A percentile compares a stretch with the other conserved stretches of the same genome.
phyloP scores from a whole-genome alignment of 2,797 vertebrate genomes.

The Lagorchestes hirsutus region DNA sequence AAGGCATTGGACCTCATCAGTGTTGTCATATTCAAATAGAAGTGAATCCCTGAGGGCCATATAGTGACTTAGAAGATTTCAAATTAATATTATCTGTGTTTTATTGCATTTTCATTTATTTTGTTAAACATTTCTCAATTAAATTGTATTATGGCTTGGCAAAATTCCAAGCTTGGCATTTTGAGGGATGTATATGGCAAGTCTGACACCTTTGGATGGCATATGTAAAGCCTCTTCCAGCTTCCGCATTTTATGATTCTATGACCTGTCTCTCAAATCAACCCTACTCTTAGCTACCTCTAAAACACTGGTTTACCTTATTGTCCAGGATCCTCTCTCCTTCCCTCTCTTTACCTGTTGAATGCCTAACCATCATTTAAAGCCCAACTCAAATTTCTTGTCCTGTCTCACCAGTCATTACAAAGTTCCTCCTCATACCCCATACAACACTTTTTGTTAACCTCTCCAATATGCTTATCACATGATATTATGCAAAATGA shows the following conservation, averaged over 20 bases:
- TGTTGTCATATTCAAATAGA: background rate
- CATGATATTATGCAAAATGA: too few relatives aligned
- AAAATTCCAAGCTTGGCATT: background rate
- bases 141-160: background rate
- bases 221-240: background rate
- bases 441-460: too few relatives aligned
- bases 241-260: background rate
- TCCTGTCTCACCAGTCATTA: too few relatives aligned
- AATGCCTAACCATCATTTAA: too few relatives aligned
- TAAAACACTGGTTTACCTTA: background rate
- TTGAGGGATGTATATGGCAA: background rate
- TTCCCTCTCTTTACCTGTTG: too few relatives aligned
- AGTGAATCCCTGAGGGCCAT: background rate
- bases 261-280: background rate
- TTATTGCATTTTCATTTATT: background rate
- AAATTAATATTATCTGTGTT: background rate
- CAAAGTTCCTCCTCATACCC: too few relatives aligned
- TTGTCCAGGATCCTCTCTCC: too few relatives aligned
- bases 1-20: background rate
- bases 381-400: too few relatives aligned
- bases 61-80: background rate
- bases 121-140: background rate
- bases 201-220: too few relatives aligned
- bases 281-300: background rate
- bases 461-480: too few relatives aligned